Evolutionary conservation across 2,888 invertebrate genomes (phyloP).

Genomic region (Oscheius myriophilus): DNA sequence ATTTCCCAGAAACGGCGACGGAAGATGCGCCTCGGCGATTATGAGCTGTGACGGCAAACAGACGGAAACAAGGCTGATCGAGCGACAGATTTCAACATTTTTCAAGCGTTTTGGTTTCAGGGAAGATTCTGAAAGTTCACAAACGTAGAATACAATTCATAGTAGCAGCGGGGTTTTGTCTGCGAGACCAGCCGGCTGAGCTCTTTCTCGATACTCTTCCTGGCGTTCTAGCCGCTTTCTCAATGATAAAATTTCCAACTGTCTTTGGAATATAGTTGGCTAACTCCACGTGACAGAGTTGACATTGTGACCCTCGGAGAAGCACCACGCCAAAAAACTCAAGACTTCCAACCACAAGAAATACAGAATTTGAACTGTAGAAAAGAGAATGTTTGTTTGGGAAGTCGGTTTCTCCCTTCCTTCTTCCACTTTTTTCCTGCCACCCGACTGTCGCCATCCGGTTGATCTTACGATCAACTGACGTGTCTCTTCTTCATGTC

Average conservation of each 20-base stretch:
- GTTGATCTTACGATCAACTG: not conserved
- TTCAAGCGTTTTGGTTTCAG: too few relatives aligned
- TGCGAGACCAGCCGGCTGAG: too few relatives aligned
- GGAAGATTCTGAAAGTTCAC: too few relatives aligned
- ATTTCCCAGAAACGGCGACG: not conserved
- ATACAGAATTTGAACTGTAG: not conserved
- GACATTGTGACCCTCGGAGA: not conserved
- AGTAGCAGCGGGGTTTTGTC: too few relatives aligned
- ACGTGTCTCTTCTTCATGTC: not conserved
- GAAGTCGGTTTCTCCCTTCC: not conserved
- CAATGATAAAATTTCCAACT: not conserved
- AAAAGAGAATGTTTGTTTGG: not conserved
- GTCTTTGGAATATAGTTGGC: not conserved
- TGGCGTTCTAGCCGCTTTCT: not conserved
- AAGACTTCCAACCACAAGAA: not conserved
- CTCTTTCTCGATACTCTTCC: too few relatives aligned
- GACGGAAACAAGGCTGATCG: slow-evolving; percentile 17
- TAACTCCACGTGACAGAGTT: not conserved
- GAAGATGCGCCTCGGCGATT: slow-evolving; percentile 24
- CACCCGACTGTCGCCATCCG: not conserved
- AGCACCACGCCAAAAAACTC: not conserved
- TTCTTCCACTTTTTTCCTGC: not conserved
- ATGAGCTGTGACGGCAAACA: slow-evolving; percentile 19
- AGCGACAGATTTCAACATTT: too few relatives aligned
- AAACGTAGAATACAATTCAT: too few relatives aligned